Base-by-base conservation (phyloP, 2,888 invertebrate species). In the Idaea dimidiata region DNA sequence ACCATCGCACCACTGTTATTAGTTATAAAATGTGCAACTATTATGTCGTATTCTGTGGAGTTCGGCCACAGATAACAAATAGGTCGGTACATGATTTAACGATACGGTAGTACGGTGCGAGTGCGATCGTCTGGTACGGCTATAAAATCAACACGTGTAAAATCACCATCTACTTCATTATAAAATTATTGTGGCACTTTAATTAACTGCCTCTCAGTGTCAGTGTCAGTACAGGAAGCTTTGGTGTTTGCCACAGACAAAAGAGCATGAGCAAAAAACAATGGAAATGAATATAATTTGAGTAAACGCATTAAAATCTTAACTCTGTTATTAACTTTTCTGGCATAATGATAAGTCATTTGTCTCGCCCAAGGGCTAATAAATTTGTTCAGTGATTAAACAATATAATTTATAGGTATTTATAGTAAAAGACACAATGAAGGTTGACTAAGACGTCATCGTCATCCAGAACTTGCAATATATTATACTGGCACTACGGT, bases 311-410 rank as follows among this genome's bases (percentile, higher is more conserved):
- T 43, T 43, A 43, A 43, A 43, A 43, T 43, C 3, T 3, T 43
- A 8, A 43, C 43, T 10, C 14, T 14, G 43, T 43, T 43, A 43
- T 43, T 43, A 43, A 43, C 8, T 43, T 43, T 43, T 43, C 43
- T 43, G 43, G 43, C 43, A 43, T 43, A 43, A 43, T 43, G 43
- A 43, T 43, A 43, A 43, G 43, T 43, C 43, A 43, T 43, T 43
- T 43, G 43, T 43, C 43, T 43, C 10, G 43, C 43, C 43, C 0
- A 43, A 14, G 43, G 43, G 43, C 43, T 43, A 43, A 43, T 43
- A 43, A 43, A 43, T 43, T 43, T 43, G 43, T 43, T 43, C 43
- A 43, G 43, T 43, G 43, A 43, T 43, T 43, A 43, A 43, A 43
- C 43, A 43, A 43, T 43, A 43, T 8, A 43, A 24, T 24, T 43